Evolutionary conservation across 2,888 invertebrate species (phyloP).

Genomic region (Acrobasis suavella): DNA sequence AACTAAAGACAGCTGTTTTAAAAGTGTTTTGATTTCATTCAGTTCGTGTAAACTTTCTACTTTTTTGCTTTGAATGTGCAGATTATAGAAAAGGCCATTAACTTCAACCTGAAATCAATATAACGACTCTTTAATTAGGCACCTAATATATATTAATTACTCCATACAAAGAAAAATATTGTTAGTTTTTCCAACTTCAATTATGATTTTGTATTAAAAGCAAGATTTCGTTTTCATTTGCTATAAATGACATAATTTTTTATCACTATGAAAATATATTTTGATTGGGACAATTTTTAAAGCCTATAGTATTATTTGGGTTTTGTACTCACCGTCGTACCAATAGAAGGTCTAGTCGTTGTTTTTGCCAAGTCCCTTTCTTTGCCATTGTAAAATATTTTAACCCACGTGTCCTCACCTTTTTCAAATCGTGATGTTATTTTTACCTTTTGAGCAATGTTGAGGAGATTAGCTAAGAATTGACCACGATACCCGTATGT

Average conservation of each 20-base stretch:
- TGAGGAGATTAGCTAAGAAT: conserved; percentile 84
- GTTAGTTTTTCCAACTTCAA: too few relatives aligned
- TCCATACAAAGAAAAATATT: too few relatives aligned
- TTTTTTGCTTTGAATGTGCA: conserved; percentile 83
- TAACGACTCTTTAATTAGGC: too few relatives aligned
- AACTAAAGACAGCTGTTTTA: conserved; percentile 85
- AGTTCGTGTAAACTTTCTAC: conserved; percentile 80
- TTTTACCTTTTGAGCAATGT: conserved; percentile 80
- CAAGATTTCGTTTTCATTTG: too few relatives aligned
- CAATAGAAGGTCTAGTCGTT: conserved; percentile 82
- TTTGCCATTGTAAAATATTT: conserved; percentile 79
- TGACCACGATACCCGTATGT: conserved; percentile 87
- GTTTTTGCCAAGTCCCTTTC: conserved; percentile 50
- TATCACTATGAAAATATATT: too few relatives aligned
- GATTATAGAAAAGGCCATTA: conserved; percentile 84
- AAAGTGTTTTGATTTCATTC: conserved; percentile 79
- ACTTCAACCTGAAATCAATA: conserved; percentile 79
- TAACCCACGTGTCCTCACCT: conserved; percentile 79
- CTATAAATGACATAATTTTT: too few relatives aligned
- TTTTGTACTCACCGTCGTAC: conserved; percentile 83
- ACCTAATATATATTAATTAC: too few relatives aligned
- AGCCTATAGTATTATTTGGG: not conserved
- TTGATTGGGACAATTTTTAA: too few relatives aligned
- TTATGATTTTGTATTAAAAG: too few relatives aligned
- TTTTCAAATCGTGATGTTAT: conserved; percentile 80